Percentiles rank a stretch among this genome's conserved stretches.
These are phyloP conservation scores for Lytechinus variegatus DNA, from an alignment of 35 echinoderm and acorn worm genomes.

Conservation along the genomic window DNA sequence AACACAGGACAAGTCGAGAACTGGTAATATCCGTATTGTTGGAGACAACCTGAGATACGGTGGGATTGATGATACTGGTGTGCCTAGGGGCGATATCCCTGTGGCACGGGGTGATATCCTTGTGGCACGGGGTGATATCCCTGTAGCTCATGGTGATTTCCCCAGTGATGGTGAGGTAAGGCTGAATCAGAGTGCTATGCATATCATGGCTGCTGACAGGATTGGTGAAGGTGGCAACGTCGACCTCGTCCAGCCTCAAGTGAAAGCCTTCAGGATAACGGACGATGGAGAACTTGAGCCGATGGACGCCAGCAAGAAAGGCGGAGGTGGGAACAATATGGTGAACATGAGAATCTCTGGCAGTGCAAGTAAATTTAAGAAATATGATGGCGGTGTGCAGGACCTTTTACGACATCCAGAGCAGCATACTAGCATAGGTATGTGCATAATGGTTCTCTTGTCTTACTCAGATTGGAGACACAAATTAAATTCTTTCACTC, in stretches of 20 bases:
- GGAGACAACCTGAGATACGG: neutral
- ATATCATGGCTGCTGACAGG: neutral
- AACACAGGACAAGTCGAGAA: neutral
- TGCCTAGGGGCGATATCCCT: neutral
- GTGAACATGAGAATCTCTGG: constrained; percentile 2
- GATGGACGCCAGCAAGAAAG: neutral
- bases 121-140: neutral
- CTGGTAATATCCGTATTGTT: neutral
- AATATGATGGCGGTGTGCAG: neutral
- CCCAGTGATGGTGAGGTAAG: neutral
- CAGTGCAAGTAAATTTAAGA: neutral
- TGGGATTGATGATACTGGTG: neutral
- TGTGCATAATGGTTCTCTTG: neutral
- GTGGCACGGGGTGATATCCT: neutral
- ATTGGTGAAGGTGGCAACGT: neutral
- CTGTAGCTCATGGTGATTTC: neutral
- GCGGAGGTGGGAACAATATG: neutral
- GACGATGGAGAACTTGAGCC: neutral
- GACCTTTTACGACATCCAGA: constrained; percentile 23
- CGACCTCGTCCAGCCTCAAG: neutral
- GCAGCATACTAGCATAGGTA: neutral
- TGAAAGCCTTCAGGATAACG: neutral
- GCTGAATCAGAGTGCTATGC: neutral
- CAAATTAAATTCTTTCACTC: no score
- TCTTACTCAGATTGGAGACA: no score